A percentile compares a stretch with the other conserved stretches of the same genome.
Evolutionary conservation across 37 sponge, comb jelly and placozoan species (phyloP).

Genomic region (Crambe crambe): DNA sequence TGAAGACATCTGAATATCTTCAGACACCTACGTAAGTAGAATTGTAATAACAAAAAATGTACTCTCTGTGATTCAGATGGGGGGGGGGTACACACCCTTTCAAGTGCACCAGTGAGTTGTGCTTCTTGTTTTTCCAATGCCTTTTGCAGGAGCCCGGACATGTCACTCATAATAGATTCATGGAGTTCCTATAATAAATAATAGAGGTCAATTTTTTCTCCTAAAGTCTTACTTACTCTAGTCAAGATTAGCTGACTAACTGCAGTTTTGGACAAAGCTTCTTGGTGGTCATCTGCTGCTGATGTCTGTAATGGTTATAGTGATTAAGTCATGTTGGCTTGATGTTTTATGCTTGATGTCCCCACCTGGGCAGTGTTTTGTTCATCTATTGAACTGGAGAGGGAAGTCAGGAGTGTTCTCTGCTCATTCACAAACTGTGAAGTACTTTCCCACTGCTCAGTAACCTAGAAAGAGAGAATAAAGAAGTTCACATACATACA

Average conservation of each 20-base stretch:
- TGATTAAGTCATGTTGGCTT: neutral
- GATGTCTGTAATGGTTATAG: neutral
- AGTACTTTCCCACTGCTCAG: neutral
- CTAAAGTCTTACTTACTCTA: conserved; percentile 1
- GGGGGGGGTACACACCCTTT: neutral
- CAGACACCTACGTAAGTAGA: neutral
- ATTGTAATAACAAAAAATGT: neutral
- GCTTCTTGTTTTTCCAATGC: conserved; percentile 14
- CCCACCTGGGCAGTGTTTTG: conserved; percentile 26
- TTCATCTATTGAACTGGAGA: neutral
- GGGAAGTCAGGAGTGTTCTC: neutral
- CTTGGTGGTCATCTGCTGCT: neutral
- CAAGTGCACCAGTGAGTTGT: conserved; percentile 18
- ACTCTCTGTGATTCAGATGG: neutral
- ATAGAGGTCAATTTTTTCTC: too few species aligned
- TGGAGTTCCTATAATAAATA: conserved; percentile 28
- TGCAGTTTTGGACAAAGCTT: neutral
- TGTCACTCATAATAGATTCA: conserved; percentile 18
- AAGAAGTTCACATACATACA: too few species aligned
- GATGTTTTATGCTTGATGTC: too few species aligned
- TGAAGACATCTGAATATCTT: neutral
- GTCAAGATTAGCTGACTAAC: neutral
- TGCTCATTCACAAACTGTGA: conserved; percentile 32
- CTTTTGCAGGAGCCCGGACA: conserved; percentile 21
- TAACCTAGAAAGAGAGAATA: neutral